phyloP scores from a whole-genome alignment of 2,797 vertebrate genomes.

The Dromococcyx pavoninus region DNA sequence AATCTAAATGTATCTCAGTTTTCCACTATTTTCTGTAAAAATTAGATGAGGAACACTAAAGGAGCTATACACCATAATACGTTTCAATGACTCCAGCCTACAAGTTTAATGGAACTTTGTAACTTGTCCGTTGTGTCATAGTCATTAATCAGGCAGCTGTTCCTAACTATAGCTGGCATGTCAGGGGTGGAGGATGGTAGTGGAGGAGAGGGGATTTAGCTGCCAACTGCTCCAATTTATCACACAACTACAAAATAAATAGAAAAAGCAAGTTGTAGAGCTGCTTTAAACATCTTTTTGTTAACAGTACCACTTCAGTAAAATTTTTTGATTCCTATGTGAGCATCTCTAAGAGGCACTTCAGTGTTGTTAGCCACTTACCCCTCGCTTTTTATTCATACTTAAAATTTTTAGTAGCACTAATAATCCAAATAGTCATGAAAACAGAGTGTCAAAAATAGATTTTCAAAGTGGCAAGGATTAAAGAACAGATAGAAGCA shows the following conservation, averaged over 20 bases:
- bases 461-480: not conserved
- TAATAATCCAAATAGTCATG: not conserved
- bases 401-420: not conserved
- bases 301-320: not conserved
- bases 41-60: not conserved
- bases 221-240: not conserved
- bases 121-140: constrained; percentile 33
- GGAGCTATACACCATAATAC: not conserved
- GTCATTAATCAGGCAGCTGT: constrained; percentile 61
- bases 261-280: not conserved
- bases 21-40: not conserved
- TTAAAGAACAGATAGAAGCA: not conserved
- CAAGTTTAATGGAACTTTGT: constrained; percentile 6
- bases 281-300: not conserved
- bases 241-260: not conserved
- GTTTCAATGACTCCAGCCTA: not conserved
- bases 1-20: not conserved
- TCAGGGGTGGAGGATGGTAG: constrained; percentile 39
- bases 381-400: not conserved
- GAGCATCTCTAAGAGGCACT: not conserved
- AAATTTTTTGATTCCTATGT: not conserved
- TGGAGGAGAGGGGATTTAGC: not conserved
- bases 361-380: not conserved
- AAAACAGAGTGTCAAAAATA: not conserved
- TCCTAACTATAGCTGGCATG: constrained; percentile 67